Conservation (phyloP, 2,888 invertebrate genomes). For the Limenitis camilla region DNA sequence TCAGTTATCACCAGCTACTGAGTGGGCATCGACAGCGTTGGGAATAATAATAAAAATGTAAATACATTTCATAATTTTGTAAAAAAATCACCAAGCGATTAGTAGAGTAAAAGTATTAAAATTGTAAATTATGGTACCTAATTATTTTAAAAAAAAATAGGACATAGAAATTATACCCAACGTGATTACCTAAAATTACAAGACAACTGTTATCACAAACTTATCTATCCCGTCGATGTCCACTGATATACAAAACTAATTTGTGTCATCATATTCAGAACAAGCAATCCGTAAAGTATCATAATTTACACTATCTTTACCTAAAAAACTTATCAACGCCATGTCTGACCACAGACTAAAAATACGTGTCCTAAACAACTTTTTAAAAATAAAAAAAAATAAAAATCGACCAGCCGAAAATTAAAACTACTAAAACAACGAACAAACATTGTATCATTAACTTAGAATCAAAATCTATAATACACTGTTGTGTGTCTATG, state of each 20-base stretch:
- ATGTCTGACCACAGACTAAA: background rate
- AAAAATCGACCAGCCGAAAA: slow-evolving; percentile 36
- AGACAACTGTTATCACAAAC: slow-evolving; percentile 2
- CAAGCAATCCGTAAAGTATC: slow-evolving; percentile 12
- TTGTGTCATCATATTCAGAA: slow-evolving; percentile 18
- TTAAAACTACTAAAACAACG: slow-evolving; percentile 50
- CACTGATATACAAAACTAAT: slow-evolving; percentile 11
- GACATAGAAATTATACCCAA: slow-evolving; percentile 4
- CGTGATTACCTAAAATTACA: slow-evolving; percentile 14
- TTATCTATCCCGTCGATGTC: slow-evolving; percentile 20
- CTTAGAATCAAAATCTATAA: slow-evolving; percentile 53
- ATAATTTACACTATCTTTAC: slow-evolving; percentile 3
- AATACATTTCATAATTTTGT: too few relatives aligned
- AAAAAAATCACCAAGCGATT: too few relatives aligned
- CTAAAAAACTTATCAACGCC: slow-evolving; percentile 1
- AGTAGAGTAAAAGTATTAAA: too few relatives aligned
- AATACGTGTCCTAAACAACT: slow-evolving; percentile 8
- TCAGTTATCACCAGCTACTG: slow-evolving; percentile 14
- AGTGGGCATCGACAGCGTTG: slow-evolving; percentile 12
- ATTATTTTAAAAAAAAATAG: background rate
- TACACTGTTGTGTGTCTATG: slow-evolving; percentile 42
- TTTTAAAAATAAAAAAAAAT: slow-evolving; percentile 29
- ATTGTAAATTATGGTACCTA: slow-evolving; percentile 3
- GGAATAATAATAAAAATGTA: background rate
- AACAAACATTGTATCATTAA: slow-evolving; percentile 42